phyloP scores from a whole-genome alignment of 1,140 invertebrate species.

The Cydia pomonella region DNA sequence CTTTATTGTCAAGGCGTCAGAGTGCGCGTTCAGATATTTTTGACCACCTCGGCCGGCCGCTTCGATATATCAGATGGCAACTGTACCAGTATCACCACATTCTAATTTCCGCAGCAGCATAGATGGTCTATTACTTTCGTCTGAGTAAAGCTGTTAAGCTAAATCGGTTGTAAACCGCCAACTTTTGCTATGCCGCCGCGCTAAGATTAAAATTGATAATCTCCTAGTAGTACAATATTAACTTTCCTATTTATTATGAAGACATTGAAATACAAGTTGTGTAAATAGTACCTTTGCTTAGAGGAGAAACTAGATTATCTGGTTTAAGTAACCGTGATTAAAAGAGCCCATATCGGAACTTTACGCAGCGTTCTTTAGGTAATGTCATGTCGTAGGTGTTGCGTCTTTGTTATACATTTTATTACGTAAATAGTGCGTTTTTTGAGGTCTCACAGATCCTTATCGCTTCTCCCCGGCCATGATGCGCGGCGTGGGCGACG shows the following conservation, averaged over 20 bases:
- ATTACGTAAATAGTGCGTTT: too few species aligned
- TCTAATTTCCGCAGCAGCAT: not conserved
- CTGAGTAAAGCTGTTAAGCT: slow-evolving; percentile 15
- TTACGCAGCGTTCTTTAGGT: not conserved
- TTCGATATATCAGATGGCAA: too few species aligned
- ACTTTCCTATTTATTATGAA: not conserved
- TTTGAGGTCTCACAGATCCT: too few species aligned
- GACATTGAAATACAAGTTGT: not conserved
- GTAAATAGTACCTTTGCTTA: slow-evolving; percentile 83
- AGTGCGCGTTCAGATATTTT: too few species aligned
- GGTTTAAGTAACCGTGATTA: too few species aligned
- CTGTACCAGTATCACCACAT: not conserved
- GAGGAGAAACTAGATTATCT: not conserved
- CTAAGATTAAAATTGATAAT: slow-evolving; percentile 23
- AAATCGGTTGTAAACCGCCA: slow-evolving; percentile 5
- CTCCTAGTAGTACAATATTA: slow-evolving; percentile 1
- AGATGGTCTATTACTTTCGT: not conserved
- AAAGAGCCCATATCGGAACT: not conserved
- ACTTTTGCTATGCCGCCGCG: not conserved
- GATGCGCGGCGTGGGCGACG: too few species aligned
- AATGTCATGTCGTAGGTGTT: too few species aligned
- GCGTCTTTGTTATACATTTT: too few species aligned
- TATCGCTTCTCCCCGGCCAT: too few species aligned
- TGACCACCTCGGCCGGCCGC: too few species aligned
- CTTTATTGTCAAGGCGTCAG: too few species aligned